These are phyloP conservation scores for Pionites leucogaster DNA, from an alignment of 2,113 vertebrate species.

Conservation along the genomic window DNA sequence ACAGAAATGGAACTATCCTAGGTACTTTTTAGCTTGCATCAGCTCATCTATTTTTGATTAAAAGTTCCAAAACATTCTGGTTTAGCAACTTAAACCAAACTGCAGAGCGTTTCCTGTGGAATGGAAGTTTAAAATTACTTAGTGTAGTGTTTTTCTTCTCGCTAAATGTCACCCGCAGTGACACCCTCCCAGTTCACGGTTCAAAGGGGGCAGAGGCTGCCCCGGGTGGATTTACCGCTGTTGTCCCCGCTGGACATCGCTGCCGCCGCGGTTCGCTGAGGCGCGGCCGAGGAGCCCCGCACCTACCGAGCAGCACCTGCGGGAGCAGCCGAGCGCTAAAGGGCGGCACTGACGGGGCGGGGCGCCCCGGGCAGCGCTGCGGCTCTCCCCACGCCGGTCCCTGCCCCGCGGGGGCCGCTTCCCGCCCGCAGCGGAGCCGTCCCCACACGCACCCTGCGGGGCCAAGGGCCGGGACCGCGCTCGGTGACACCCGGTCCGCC, in stretches of 20 bases:
- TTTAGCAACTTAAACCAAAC: not conserved
- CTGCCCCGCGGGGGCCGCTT: not conserved
- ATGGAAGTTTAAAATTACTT: not conserved
- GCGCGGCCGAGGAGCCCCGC: not conserved
- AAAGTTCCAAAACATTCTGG: not conserved
- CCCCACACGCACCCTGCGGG: too few relatives aligned
- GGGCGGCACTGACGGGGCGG: too few relatives aligned
- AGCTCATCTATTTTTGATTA: not conserved
- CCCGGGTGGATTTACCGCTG: rapidly evolving
- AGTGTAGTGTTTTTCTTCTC: not conserved
- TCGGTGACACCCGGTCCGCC: not conserved
- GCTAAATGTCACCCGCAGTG: not conserved
- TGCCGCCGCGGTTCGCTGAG: not conserved
- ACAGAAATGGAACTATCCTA: not conserved
- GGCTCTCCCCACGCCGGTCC: too few relatives aligned
- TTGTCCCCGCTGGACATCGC: not conserved
- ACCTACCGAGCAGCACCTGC: not conserved
- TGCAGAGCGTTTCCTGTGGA: rapidly evolving
- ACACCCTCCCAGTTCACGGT: rapidly evolving
- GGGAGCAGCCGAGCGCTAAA: not conserved
- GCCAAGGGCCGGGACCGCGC: not conserved
- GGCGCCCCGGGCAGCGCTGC: too few relatives aligned
- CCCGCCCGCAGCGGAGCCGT: too few relatives aligned
- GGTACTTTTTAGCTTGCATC: not conserved
- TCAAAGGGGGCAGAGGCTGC: rapidly evolving